phyloP scores from a whole-genome alignment of 2,888 invertebrate genomes.

The Lamellibrachia columna region DNA sequence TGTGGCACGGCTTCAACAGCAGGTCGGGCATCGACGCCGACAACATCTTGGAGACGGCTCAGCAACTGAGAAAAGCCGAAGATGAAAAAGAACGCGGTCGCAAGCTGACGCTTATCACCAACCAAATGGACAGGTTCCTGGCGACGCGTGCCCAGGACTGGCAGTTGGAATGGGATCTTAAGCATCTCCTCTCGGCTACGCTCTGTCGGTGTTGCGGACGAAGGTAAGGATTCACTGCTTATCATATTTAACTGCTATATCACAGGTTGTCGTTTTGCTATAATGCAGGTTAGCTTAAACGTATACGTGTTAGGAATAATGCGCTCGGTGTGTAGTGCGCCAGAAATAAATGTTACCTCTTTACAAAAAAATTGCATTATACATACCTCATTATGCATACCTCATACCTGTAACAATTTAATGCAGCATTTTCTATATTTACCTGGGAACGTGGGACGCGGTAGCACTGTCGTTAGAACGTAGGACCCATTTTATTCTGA shows the following conservation, averaged over 20 bases:
- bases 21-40: conserved; percentile 38
- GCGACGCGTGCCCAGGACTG: conserved; percentile 6
- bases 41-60: conserved; percentile 34
- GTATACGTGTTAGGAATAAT: no score
- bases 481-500: no score
- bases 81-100: conserved; percentile 17
- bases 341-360: no score
- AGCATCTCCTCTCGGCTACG: conserved; percentile 27
- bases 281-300: background rate
- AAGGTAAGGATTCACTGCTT: conserved; percentile 22
- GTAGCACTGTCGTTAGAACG: no score
- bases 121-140: conserved; percentile 36
- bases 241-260: background rate
- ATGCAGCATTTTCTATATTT: background rate
- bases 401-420: background rate
- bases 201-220: conserved; percentile 30
- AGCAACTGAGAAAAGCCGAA: conserved; percentile 23
- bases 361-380: background rate
- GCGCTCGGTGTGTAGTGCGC: no score
- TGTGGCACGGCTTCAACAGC: conserved; percentile 51
- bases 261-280: background rate
- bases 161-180: conserved; percentile 26
- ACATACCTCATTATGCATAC: background rate
- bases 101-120: conserved; percentile 27
- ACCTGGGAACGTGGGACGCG: background rate